A percentile compares a stretch with the other conserved stretches of the same genome.
phyloP scores from a whole-genome alignment of 35 echinoderm and acorn worm genomes.

The Ptychodera flava region DNA sequence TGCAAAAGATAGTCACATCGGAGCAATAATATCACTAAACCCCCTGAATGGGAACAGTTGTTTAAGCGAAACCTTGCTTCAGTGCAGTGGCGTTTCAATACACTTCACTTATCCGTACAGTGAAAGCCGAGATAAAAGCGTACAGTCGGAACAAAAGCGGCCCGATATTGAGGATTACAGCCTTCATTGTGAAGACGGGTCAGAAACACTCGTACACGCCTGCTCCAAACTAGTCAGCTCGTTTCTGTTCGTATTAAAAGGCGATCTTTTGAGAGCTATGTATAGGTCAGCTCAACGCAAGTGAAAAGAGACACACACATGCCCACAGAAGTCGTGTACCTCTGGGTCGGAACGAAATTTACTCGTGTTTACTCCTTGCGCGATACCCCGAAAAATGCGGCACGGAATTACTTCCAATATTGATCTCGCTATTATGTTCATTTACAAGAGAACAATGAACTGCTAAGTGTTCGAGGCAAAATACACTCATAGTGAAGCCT shows the following conservation, averaged over 20 bases:
- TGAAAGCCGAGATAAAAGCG: neutral
- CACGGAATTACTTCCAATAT: neutral
- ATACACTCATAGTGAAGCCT: neutral
- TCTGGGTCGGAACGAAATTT: neutral
- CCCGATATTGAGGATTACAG: neutral
- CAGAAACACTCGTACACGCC: neutral
- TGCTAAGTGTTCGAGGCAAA: neutral
- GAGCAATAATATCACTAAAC: neutral
- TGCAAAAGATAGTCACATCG: no score
- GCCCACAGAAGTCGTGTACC: neutral
- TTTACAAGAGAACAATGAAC: neutral
- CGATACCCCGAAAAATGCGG: neutral
- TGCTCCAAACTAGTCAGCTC: neutral
- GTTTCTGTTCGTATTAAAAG: neutral
- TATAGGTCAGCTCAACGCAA: neutral
- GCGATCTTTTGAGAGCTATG: neutral
- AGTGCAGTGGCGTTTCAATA: neutral
- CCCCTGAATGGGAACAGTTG: neutral
- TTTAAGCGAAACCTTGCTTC: neutral
- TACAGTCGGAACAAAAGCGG: neutral
- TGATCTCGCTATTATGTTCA: neutral
- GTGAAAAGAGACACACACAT: neutral
- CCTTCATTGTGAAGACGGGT: neutral
- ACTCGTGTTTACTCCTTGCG: neutral
- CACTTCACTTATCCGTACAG: neutral